Conservation (phyloP, 2,113 vertebrate species). For the Neolamprologus longior region DNA sequence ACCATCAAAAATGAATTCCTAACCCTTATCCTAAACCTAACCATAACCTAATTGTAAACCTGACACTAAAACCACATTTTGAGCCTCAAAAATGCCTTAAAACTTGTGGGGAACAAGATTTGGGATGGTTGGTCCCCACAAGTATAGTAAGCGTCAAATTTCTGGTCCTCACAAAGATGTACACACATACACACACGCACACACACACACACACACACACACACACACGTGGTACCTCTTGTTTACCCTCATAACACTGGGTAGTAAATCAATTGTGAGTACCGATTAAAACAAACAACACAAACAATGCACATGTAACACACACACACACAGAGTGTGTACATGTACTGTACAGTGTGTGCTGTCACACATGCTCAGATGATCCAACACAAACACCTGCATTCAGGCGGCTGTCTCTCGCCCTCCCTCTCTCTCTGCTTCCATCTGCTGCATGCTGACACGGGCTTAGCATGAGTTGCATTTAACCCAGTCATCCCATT, state of each 20-base stretch:
- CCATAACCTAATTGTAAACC: too few relatives aligned
- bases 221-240: not conserved
- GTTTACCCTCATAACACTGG: not conserved
- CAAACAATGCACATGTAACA: not conserved
- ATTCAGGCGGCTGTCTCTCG: not conserved
- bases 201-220: not conserved
- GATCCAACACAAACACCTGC: constrained; percentile 11
- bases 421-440: not conserved
- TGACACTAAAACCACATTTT: not conserved
- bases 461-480: constrained; percentile 17
- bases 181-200: not conserved
- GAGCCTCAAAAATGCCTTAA: not conserved
- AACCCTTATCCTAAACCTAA: too few relatives aligned
- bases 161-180: not conserved
- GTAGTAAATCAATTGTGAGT: constrained; percentile 26
- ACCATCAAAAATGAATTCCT: too few relatives aligned
- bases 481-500: constrained; percentile 22
- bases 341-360: not conserved
- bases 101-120: not conserved
- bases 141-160: not conserved
- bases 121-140: not conserved
- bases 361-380: not conserved
- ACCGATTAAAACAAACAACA: constrained; percentile 26
- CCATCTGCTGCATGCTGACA: constrained; percentile 20
- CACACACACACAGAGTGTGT: not conserved